Evolutionary conservation across 2,113 vertebrate species (phyloP).

Genomic region (Erinaceus europaeus): DNA sequence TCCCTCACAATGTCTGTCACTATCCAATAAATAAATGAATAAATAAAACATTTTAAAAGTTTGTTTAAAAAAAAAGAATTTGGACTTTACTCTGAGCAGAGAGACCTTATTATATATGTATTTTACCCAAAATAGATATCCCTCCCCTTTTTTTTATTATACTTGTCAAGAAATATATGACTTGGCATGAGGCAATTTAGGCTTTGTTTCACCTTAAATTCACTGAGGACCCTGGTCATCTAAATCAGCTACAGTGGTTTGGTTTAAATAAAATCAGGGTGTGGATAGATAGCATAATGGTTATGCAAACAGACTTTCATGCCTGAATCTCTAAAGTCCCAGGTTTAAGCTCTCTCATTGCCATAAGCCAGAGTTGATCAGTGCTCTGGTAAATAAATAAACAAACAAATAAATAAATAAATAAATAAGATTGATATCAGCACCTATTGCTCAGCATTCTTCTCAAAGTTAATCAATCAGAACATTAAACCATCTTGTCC

Average conservation of each 20-base stretch:
- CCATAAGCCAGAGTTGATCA: too few relatives aligned
- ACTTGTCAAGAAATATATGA: not conserved
- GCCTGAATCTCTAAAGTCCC: too few relatives aligned
- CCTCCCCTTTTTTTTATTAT: not conserved
- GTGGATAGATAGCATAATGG: too few relatives aligned
- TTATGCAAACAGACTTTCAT: too few relatives aligned
- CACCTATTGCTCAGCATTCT: not conserved
- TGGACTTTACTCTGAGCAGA: slow-evolving; percentile 1
- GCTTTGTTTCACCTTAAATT: slow-evolving; percentile 27
- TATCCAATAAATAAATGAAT: too few relatives aligned
- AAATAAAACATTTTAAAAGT: too few relatives aligned
- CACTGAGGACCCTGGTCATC: slow-evolving; percentile 6
- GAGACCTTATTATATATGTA: not conserved
- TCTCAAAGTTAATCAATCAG: slow-evolving; percentile 8
- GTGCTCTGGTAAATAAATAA: too few relatives aligned
- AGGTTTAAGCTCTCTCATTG: too few relatives aligned
- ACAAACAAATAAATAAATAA: too few relatives aligned
- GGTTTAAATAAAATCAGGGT: not conserved
- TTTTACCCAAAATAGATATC: not conserved
- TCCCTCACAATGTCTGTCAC: too few relatives aligned
- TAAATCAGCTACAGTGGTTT: slow-evolving; percentile 17
- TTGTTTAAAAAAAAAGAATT: too few relatives aligned
- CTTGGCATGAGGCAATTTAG: slow-evolving; percentile 7
- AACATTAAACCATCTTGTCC: not conserved
- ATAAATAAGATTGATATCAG: not conserved